These are phyloP conservation scores for Euspilapteryx auroguttella DNA, from an alignment of 2,888 invertebrate species.

Conservation along the genomic window DNA sequence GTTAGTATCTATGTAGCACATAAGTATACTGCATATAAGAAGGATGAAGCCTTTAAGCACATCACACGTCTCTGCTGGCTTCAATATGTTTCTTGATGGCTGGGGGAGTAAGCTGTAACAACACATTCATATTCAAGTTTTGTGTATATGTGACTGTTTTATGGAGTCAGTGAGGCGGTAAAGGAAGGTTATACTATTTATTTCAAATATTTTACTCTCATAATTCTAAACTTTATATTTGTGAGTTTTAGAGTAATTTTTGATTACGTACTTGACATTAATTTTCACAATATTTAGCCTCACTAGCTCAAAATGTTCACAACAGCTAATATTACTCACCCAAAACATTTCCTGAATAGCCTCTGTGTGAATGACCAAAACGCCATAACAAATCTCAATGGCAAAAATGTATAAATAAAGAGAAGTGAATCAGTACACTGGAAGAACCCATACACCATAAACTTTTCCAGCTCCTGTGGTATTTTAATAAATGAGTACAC, in stretches of 20 bases:
- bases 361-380: slow-evolving; percentile 78
- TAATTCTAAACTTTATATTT: too few species aligned
- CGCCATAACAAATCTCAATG: slow-evolving; percentile 87
- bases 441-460: slow-evolving; percentile 92
- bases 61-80: slow-evolving; percentile 94
- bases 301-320: too few species aligned
- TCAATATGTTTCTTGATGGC: slow-evolving; percentile 62
- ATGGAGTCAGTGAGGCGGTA: too few species aligned
- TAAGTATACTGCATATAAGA: slow-evolving; percentile 76
- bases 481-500: slow-evolving; percentile 97
- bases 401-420: slow-evolving; percentile 96
- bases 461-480: slow-evolving; percentile 88
- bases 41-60: slow-evolving; percentile 90
- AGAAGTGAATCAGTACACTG: slow-evolving; percentile 97
- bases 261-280: too few species aligned
- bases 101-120: too few species aligned
- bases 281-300: too few species aligned
- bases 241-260: too few species aligned
- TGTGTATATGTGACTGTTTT: too few species aligned
- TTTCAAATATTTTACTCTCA: too few species aligned
- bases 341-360: slow-evolving; percentile 73
- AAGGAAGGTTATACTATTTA: too few species aligned
- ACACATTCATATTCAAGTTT: too few species aligned
- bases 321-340: slow-evolving; percentile 53
- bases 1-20: slow-evolving; percentile 94